Percentiles rank a stretch among this genome's conserved stretches.
These are phyloP conservation scores for Chrysina gloriosa DNA, from an alignment of 2,888 invertebrate species.

Conservation along the genomic window DNA sequence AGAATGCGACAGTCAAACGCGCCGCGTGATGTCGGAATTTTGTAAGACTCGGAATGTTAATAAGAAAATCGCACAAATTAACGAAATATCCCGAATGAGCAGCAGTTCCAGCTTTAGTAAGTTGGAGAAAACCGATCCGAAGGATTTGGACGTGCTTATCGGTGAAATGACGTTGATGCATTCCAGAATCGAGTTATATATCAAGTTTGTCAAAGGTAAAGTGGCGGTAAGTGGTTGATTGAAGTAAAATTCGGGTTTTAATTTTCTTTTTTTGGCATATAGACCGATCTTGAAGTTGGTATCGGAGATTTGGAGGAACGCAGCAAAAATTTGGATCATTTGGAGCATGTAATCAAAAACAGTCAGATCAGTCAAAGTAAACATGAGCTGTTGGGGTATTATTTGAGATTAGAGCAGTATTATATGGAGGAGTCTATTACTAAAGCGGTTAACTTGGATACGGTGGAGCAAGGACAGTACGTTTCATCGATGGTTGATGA, in stretches of 20 bases:
- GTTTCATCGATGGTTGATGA: slow-evolving; percentile 97
- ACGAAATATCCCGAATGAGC: slow-evolving; percentile 68
- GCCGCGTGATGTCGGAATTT: slow-evolving; percentile 78
- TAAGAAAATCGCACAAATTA: slow-evolving; percentile 73
- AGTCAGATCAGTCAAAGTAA: slow-evolving; percentile 81
- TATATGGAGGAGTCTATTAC: slow-evolving; percentile 95
- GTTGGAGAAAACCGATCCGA: slow-evolving; percentile 77
- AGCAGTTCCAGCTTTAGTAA: slow-evolving; percentile 61
- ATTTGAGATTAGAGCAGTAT: slow-evolving; percentile 92
- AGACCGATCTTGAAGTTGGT: slow-evolving; percentile 75
- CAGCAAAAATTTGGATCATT: slow-evolving; percentile 64
- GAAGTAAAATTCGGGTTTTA: slow-evolving; percentile 22
- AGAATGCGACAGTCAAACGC: slow-evolving; percentile 79
- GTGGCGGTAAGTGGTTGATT: slow-evolving; percentile 69
- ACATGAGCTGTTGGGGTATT: slow-evolving; percentile 87
- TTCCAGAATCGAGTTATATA: slow-evolving; percentile 89
- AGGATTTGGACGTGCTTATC: slow-evolving; percentile 87
- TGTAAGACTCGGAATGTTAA: slow-evolving; percentile 74
- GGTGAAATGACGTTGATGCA: slow-evolving; percentile 93
- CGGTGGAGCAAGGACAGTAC: slow-evolving; percentile 76
- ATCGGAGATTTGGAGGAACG: slow-evolving; percentile 67
- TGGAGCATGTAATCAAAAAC: slow-evolving; percentile 76
- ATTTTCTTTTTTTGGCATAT: slow-evolving; percentile 49
- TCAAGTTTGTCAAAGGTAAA: slow-evolving; percentile 85
- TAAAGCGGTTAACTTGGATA: slow-evolving; percentile 88